Base-by-base conservation (phyloP, 2,888 invertebrate genomes). In the Drosophila affinis region DNA sequence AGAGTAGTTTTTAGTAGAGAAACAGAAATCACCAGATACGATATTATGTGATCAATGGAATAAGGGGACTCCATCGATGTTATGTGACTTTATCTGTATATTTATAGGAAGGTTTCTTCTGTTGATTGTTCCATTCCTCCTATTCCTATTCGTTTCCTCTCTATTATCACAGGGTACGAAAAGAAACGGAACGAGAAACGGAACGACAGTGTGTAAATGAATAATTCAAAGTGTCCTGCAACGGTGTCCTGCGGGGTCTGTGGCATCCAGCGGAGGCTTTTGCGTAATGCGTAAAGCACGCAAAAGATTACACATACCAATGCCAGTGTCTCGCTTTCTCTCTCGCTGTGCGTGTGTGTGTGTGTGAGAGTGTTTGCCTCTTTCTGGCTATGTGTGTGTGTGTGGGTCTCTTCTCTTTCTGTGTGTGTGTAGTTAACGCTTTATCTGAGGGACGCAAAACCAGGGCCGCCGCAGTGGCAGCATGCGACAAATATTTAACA, bases 161-260 rank as follows among this genome's bases (percentile, higher is more conserved):
- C 2, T 21, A 10, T 48, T 14, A 48, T 46, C 46, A 21, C 21
- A 67, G 14, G 49, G 72, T 71, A 67, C 1, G 2, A 24, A 32
- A 12, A 18, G 24, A 17, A 7, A 10, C 29, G 3, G 5, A 34
- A 34, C 0, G 18, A 34, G 14, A 44, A 9, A 7, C n/a, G n/a
- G n/a, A 34, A 55, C 55, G 63, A 67, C 76, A 78, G 59, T 72
- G 80, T 89, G 87, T 82, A 89, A 85, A 85, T 85, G 89, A 85
- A 85, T 85, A 89, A 85, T 85, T 88, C 84, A 85, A 85, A 85
- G 80, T 85, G 89, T 89, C 88, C 89, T 88, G 85, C 89, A 86
- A 89, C 78, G 89, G 69, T 79, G 72, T 72, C 79, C 88, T 89
- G 72, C 57, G 51, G n/a, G 24, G 18, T 47, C 6, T 7, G 39